Evolutionary conservation across 2,888 invertebrate genomes (phyloP), one percentile per base, ranked within the genome.

Genomic region (Acanthosepion lycidas): DNA sequence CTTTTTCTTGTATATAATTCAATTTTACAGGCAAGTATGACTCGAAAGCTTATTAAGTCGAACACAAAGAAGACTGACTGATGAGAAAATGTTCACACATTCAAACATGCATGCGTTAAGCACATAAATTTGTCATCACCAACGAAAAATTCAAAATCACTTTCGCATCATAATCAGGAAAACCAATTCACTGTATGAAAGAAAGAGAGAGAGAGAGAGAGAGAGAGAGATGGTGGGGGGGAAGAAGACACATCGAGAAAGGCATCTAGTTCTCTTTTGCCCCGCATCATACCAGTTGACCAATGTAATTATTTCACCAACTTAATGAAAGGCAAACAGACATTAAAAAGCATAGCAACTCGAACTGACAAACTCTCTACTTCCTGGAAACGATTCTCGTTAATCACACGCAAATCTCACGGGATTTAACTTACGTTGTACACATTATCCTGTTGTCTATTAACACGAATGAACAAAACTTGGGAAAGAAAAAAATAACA

Each of bases 191-290:
- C 23, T 59, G 59, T 20, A 59, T 23, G 1, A 59, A 23, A 6
- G 23, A 59, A 59, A 15, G 20, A 55, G 33, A 33, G 33, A 33
- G 33, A 33, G 33, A 33, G 33, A 33, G 33, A 33, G 33, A 33
- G 1, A 33, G 1, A 33, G 1, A 33, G 0, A 33, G n/a, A n/a
- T n/a, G n/a, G n/a, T n/a, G n/a, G n/a, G 15, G 3, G 0, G 3
- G 15, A 51, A 51, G 15, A 8, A 51, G 0, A 28, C 64, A 8
- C 64, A 5, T 64, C 51, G 42, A 42, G 42, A 42, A 42, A 42
- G 42, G 2, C 42, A 42, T 64, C 64, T 64, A 8, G 64, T 9
- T 33, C 18, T 78, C 78, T n/a, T 78, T 33, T 78, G 15, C 15
- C 78, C 9, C 9, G 15, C 8, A 0, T n/a, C 18, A 33, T 33